phyloP scores from a whole-genome alignment of 2,797 vertebrate genomes.

The Enoplosus armatus region DNA sequence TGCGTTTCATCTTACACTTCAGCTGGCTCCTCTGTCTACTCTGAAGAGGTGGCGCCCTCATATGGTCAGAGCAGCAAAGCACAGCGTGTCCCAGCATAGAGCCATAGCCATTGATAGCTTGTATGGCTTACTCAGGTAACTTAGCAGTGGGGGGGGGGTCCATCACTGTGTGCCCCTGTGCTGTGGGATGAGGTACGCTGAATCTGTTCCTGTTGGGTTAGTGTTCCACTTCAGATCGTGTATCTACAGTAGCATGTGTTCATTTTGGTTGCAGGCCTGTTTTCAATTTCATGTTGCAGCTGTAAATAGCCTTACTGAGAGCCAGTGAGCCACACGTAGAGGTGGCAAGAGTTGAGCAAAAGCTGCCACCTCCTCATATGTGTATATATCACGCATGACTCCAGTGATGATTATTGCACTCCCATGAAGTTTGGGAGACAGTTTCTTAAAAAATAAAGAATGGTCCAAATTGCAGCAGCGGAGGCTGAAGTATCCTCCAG shows the following conservation, averaged over 20 bases:
- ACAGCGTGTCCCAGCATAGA: neutral
- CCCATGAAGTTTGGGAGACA: no score
- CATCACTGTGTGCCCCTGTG: neutral
- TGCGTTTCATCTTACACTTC: neutral
- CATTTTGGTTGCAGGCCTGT: neutral
- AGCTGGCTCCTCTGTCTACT: neutral
- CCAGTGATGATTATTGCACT: neutral
- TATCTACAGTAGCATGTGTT: neutral
- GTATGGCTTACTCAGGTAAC: neutral
- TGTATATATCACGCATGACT: no score
- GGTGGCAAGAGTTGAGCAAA: neutral
- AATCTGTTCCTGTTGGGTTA: neutral
- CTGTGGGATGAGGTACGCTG: no score
- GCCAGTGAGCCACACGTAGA: neutral
- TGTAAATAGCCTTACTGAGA: neutral
- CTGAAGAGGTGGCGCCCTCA: conserved; percentile 21
- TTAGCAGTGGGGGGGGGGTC: neutral
- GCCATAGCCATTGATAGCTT: no score
- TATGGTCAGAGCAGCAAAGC: conserved; percentile 16
- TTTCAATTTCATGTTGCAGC: neutral
- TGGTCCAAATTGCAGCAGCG: no score
- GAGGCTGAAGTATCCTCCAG: no score
- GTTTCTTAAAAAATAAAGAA: no score
- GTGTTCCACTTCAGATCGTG: neutral
- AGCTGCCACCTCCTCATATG: no score